These are phyloP conservation scores for Danio choprae DNA, from an alignment of 2,797 vertebrate species.

Conservation along the genomic window DNA sequence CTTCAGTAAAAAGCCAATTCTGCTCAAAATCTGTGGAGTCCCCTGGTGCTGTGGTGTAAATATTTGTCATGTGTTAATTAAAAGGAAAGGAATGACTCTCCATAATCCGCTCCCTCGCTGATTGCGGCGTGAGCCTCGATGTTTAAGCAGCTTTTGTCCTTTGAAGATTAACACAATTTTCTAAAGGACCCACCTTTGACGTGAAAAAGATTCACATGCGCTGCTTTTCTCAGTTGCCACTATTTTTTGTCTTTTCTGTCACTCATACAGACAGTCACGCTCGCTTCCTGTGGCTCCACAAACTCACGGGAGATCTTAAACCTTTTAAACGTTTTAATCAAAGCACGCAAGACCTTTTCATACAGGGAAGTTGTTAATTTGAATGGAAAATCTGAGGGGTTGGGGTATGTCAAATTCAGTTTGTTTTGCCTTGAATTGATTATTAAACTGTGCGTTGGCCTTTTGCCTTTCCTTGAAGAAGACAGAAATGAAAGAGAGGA, in stretches of 20 bases:
- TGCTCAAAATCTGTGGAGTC: not conserved
- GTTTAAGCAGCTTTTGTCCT: conserved; percentile 51
- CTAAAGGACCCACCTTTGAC: conserved; percentile 44
- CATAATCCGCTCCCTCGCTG: conserved; percentile 15
- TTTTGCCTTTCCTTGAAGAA: conserved; percentile 19
- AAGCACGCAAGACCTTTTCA: conserved; percentile 37
- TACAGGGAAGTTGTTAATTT: conserved; percentile 38
- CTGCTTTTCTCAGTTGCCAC: conserved; percentile 16
- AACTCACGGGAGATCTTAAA: conserved; percentile 41
- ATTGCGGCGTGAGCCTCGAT: conserved; percentile 17
- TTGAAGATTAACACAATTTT: conserved; percentile 51
- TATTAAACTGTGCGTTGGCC: conserved; percentile 1
- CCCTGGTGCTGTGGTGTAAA: conserved; percentile 22
- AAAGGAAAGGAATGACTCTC: conserved; percentile 29
- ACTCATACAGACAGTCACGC: conserved; percentile 6
- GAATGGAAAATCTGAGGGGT: conserved; percentile 12
- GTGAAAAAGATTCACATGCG: conserved; percentile 33
- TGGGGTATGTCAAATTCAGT: conserved; percentile 34
- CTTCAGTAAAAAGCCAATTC: not conserved
- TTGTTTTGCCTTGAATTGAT: conserved; percentile 37
- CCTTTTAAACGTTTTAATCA: conserved; percentile 51
- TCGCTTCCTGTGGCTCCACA: conserved; percentile 24
- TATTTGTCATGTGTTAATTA: conserved; percentile 49
- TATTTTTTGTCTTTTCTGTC: conserved; percentile 23
- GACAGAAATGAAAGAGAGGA: not conserved